Base-by-base conservation (phyloP, 2,888 invertebrate species). In the Rhagophthalmus giganteus region DNA sequence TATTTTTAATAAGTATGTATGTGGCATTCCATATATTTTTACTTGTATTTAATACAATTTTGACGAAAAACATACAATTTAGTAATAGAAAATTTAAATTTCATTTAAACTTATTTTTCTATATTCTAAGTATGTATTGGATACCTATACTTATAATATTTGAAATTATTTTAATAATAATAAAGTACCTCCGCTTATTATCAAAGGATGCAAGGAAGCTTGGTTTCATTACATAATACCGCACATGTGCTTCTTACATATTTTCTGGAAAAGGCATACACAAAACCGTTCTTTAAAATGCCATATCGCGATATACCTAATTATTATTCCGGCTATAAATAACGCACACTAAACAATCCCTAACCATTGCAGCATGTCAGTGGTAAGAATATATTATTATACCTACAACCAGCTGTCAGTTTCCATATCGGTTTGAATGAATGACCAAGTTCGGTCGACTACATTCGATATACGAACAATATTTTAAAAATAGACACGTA, bases 361-460 rank as follows among this genome's bases (percentile, higher is more conserved):
- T 31, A 41, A 41, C 40, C 31, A 24, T 32, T 24, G 2, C 32
- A 31, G 24, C 5, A 16, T 37, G 39, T 39, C 40, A 32, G 40
- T 32, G 40, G 40, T 20, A 32, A 41, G 40, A 32, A 41, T 41
- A 32, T 32, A 32, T 41, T 41, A 41, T 41, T 41, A 32, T 25
- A 10, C 39, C n/a, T n/a, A n/a, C n/a, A n/a, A 16, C 28, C 39
- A 39, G 26, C 39, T 39, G 39, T 30, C 39, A 39, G 30, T 39
- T 27, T 28, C 16, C 20, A 15, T 39, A 39, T 38, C 38, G 10
- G 14, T 10, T 13, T 6, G 15, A 26, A 20, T 20, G 35, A 9
- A 35, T 24, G 25, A 24, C 8, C 20, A 7, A 35, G 20, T 6
- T n/a, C 15, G n/a, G 24, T 3, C 9, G 7, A 27, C 20, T 20